These are phyloP conservation scores for Butastur rufipennis DNA, from an alignment of 2,113 vertebrate species.

Conservation along the genomic window DNA sequence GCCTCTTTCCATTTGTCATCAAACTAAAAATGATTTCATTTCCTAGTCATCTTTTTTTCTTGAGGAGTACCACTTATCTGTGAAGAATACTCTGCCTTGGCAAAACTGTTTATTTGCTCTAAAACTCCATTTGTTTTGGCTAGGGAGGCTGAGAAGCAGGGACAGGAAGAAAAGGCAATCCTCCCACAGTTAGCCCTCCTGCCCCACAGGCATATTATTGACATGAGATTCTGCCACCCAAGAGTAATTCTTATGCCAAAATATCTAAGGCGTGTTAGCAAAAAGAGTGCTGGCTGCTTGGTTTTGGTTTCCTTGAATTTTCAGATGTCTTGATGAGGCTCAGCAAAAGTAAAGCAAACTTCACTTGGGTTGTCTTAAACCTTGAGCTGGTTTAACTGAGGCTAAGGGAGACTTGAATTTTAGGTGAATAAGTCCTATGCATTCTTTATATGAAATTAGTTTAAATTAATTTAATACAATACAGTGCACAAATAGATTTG, in stretches of 20 bases:
- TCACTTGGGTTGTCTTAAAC: neutral
- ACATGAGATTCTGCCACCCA: neutral
- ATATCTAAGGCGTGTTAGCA: neutral
- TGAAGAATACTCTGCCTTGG: neutral
- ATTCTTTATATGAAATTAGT: neutral
- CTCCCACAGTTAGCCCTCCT: neutral
- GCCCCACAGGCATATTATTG: neutral
- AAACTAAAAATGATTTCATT: neutral
- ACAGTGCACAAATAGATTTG: neutral
- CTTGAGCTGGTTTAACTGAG: neutral
- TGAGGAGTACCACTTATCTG: neutral
- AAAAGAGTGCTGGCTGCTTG: neutral
- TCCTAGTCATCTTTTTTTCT: neutral
- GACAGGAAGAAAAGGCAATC: neutral
- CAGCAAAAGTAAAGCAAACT: neutral
- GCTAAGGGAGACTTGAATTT: neutral
- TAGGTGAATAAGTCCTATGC: neutral
- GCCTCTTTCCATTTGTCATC: neutral
- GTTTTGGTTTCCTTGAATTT: neutral
- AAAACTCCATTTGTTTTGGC: neutral
- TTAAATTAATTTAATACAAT: slow-evolving; percentile 2
- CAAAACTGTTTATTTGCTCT: neutral
- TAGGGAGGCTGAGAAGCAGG: neutral
- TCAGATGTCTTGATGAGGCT: neutral
- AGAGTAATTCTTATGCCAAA: neutral